Evolutionary conservation across 2,113 vertebrate species (phyloP), one percentile per base, ranked within the genome.

Genomic region (Halichoeres trimaculatus): DNA sequence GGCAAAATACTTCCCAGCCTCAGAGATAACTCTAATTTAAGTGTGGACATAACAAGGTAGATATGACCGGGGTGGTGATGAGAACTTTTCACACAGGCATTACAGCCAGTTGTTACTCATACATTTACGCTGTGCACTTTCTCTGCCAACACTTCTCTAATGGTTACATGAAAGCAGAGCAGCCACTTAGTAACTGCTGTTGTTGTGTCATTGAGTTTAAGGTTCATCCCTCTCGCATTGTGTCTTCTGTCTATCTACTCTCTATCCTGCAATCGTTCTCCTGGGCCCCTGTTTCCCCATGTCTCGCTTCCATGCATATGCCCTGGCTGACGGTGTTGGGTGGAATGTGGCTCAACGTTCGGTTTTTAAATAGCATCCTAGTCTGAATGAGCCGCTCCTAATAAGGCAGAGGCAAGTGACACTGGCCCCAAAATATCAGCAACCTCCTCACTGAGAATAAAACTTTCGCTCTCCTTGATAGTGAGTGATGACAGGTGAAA

Each of bases 291-390:
- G 51, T 81, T 78, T 81, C 76, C 64, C 55, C 52, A 17, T 8
- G 51, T 73, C 73, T 74, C 43, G 24, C 82, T 80, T 70, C 66
- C 45, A 45, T 82, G 66, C 56, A 14, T 78, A 17, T 58, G 58
- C 76, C 81, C 56, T 73, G 77, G 72, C 80, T 76, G 86, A 85
- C 67, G 30, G 85, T 45, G 73, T 86, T 82, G 68, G 81, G 81
- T 81, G 91, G 89, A 93, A 93, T 93, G 91, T 66, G 72, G 87
- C 81, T 85, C 90, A 92, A 90, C 79, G 47, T 65, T 87, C 51
- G 6, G 91, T 90, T 93, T 93, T 94, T 92, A 94, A 94, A 94
- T 94, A 94, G 93, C 90, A 77, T 84, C 80, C 74, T 54, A 24
- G 77, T 63, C 77, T 53, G 83, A 87, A 89, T 87, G 79, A 85